Conservation (phyloP, 2,888 invertebrate species). For the Thelaira solivaga region DNA sequence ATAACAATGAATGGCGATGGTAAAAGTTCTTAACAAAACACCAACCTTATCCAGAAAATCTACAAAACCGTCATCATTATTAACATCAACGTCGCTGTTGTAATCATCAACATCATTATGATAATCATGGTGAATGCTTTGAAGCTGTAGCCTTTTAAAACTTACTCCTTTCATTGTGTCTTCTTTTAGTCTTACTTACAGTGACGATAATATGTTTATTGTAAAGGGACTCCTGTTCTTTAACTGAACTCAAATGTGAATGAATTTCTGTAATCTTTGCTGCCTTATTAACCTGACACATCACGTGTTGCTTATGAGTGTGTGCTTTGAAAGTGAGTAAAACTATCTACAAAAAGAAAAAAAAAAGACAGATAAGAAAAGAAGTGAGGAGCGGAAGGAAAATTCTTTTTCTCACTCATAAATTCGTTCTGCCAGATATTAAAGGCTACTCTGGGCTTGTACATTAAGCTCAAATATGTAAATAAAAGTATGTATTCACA, state of each 20-base stretch:
- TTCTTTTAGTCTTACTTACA: slow-evolving; percentile 5
- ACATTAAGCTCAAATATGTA: no score
- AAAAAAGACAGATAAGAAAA: no score
- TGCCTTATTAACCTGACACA: slow-evolving; percentile 48
- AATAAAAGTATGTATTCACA: no score
- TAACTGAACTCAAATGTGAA: background rate
- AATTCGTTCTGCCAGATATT: no score
- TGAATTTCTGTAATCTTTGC: slow-evolving; percentile 17
- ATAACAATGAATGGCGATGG: slow-evolving; percentile 7
- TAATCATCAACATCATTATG: no score
- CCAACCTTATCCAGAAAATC: background rate
- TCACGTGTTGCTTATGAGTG: slow-evolving; percentile 33
- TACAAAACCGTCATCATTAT: slow-evolving; percentile 3
- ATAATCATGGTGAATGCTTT: slow-evolving; percentile 20
- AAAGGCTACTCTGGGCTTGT: no score
- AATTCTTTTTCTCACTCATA: no score
- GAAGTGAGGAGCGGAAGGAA: no score
- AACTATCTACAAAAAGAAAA: no score
- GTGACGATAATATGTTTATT: background rate
- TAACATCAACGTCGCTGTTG: background rate
- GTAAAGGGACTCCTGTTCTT: background rate
- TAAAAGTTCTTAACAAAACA: slow-evolving; percentile 9
- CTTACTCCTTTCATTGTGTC: background rate
- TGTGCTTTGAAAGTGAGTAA: slow-evolving; percentile 2
- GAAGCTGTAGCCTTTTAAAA: background rate